Evolutionary conservation across 1,140 invertebrate genomes (phyloP).

Genomic region (Sminthurides bifidus): DNA sequence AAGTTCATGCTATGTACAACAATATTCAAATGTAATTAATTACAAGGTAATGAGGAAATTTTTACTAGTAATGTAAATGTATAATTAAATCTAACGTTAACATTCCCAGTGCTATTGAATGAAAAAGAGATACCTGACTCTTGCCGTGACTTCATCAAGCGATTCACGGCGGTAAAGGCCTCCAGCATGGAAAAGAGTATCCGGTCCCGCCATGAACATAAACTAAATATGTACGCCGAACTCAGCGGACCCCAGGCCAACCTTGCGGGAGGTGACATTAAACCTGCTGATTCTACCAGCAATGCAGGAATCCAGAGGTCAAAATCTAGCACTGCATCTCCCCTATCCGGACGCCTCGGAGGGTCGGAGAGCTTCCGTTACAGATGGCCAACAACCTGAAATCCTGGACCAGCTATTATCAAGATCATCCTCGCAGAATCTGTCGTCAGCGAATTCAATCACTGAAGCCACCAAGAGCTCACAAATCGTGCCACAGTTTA

Average conservation of each 20-base stretch:
- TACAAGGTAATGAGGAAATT: not conserved
- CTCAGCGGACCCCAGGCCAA: not conserved
- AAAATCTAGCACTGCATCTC: not conserved
- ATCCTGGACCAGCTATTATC: too few relatives aligned
- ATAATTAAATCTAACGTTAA: too few relatives aligned
- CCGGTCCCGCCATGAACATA: not conserved
- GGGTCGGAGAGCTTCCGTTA: too few relatives aligned
- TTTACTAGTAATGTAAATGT: not conserved
- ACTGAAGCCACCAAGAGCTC: not conserved
- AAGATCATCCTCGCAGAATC: too few relatives aligned
- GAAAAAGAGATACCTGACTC: slow-evolving; percentile 19
- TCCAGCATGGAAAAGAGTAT: not conserved
- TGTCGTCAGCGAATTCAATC: too few relatives aligned
- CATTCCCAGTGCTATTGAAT: slow-evolving; percentile 17
- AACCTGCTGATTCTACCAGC: not conserved
- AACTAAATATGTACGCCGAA: not conserved
- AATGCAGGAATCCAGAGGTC: not conserved
- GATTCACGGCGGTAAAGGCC: slow-evolving; percentile 20
- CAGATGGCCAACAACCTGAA: too few relatives aligned
- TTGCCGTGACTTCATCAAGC: slow-evolving; percentile 16
- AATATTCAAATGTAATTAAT: not conserved
- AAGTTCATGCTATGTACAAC: not conserved
- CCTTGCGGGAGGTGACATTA: not conserved
- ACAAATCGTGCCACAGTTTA: slow-evolving; percentile 2
- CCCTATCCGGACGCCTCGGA: too few relatives aligned